Percentiles rank a stretch among this genome's conserved stretches.
Evolutionary conservation across 1,140 invertebrate species (phyloP).

Genomic region (Arion vulgaris): DNA sequence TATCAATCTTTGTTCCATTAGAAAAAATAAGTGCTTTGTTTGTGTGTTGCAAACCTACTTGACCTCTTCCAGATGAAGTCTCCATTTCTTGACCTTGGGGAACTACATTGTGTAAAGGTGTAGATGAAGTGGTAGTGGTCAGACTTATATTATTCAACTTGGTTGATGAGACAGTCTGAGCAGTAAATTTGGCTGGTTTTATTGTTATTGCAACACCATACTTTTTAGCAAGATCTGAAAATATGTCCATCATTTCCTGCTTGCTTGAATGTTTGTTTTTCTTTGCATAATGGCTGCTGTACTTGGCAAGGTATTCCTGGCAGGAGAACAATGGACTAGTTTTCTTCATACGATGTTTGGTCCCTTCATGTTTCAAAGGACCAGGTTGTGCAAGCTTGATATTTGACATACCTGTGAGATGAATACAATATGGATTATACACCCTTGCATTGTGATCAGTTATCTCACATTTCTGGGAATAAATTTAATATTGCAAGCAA

Average conservation of each 20-base stretch:
- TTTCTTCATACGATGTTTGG: slow-evolving; percentile 1
- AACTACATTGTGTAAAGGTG: neutral
- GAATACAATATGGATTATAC: slow-evolving; percentile 11
- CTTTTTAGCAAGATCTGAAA: slow-evolving; percentile 22
- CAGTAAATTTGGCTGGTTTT: slow-evolving; percentile 13
- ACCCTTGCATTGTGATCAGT: neutral
- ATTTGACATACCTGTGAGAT: slow-evolving; percentile 2
- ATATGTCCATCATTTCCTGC: slow-evolving; percentile 18
- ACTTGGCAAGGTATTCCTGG: neutral
- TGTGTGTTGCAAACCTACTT: neutral
- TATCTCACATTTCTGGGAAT: neutral
- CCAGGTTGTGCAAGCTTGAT: neutral
- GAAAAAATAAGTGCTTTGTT: no score
- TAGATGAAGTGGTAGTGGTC: neutral
- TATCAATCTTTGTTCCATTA: neutral
- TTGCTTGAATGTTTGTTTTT: neutral
- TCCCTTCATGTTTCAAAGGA: neutral
- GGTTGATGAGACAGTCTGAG: neutral
- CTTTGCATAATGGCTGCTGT: neutral
- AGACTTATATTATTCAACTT: neutral
- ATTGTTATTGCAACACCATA: slow-evolving; percentile 25
- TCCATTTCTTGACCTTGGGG: neutral
- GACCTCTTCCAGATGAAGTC: neutral
- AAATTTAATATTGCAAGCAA: no score
- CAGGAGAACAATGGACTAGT: neutral